Evolutionary conservation across 2,888 invertebrate genomes (phyloP).

Genomic region (Drosophila falleni): DNA sequence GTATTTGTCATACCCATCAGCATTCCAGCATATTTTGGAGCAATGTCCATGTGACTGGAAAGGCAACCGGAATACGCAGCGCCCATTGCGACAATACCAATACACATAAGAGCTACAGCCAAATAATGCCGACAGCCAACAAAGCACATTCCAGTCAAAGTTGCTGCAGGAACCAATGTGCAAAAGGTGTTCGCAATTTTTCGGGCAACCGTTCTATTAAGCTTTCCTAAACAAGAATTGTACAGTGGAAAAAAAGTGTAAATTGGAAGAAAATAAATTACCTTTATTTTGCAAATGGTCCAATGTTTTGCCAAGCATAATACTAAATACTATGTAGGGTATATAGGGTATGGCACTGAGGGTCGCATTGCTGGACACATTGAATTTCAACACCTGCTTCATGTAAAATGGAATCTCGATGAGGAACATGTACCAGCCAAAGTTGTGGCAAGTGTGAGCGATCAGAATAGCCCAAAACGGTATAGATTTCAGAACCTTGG

Average conservation of each 20-base stretch:
- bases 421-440: slow-evolving; percentile 94
- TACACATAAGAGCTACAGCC: not conserved
- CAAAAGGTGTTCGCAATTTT: slow-evolving; percentile 91
- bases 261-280: slow-evolving; percentile 22
- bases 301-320: slow-evolving; percentile 88
- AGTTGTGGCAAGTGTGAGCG: slow-evolving; percentile 92
- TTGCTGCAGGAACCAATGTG: slow-evolving; percentile 89
- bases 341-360: slow-evolving; percentile 92
- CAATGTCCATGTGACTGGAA: slow-evolving; percentile 86
- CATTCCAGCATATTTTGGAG: slow-evolving; percentile 91
- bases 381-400: slow-evolving; percentile 91
- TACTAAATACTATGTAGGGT: slow-evolving; percentile 92
- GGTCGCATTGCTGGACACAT: slow-evolving; percentile 91
- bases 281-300: slow-evolving; percentile 88
- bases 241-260: not conserved
- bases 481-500: slow-evolving; percentile 88
- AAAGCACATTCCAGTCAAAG: slow-evolving; percentile 86
- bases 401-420: slow-evolving; percentile 93
- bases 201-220: slow-evolving; percentile 90
- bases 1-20: slow-evolving; percentile 93
- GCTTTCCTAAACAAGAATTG: slow-evolving; percentile 80
- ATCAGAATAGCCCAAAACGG: slow-evolving; percentile 92
- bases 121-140: not conserved
- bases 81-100: not conserved
- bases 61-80: not conserved